These are phyloP conservation scores for Eilema depressum DNA, from an alignment of 2,888 invertebrate genomes.

Conservation along the genomic window DNA sequence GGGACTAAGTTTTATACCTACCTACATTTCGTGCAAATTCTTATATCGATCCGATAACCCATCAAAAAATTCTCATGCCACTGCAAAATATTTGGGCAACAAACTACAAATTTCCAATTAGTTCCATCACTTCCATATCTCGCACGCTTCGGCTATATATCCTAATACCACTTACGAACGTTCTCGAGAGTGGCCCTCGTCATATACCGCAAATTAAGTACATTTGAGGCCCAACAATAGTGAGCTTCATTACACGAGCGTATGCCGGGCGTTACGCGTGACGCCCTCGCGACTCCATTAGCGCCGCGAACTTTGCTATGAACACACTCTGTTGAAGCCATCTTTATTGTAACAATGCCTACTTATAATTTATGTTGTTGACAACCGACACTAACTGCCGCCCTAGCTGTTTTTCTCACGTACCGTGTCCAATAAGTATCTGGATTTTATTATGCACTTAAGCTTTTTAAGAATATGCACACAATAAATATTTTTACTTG, in stretches of 20 bases:
- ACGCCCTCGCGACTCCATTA: constrained; percentile 79
- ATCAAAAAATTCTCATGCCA: background rate
- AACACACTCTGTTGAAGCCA: constrained; percentile 79
- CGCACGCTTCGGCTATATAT: constrained; percentile 48
- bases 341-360: constrained; percentile 79
- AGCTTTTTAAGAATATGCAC: constrained; percentile 34
- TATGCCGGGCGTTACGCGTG: constrained; percentile 81
- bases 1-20: too few relatives aligned
- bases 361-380: constrained; percentile 82
- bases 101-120: constrained; percentile 41
- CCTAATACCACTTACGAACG: constrained; percentile 64
- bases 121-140: constrained; percentile 47
- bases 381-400: constrained; percentile 78
- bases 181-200: constrained; percentile 63
- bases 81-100: background rate
- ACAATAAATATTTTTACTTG: constrained; percentile 13
- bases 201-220: constrained; percentile 77
- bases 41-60: background rate
- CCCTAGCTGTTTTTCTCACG: constrained; percentile 63
- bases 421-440: constrained; percentile 66
- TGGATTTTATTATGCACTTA: constrained; percentile 74
- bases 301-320: constrained; percentile 75
- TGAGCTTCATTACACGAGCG: constrained; percentile 81
- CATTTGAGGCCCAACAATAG: constrained; percentile 80
- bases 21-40: too few relatives aligned